Conservation (phyloP, 2,797 vertebrate genomes). For the Remorina albescens region DNA sequence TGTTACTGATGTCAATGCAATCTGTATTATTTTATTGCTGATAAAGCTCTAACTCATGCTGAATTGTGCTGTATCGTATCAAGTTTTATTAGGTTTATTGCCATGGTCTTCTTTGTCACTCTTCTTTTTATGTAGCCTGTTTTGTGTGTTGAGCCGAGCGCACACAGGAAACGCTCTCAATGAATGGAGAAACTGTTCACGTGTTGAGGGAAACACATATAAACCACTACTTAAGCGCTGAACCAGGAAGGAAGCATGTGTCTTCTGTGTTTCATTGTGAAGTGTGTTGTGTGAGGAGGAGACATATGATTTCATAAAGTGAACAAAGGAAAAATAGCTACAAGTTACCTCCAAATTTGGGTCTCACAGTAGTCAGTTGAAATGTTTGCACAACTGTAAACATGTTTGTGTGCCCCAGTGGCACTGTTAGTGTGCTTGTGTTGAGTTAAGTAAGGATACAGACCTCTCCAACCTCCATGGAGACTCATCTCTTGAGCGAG, state of each 20-base stretch:
- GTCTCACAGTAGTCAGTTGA: not conserved
- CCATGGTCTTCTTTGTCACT: not conserved
- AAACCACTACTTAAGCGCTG: constrained; percentile 57
- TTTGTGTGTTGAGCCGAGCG: constrained; percentile 47
- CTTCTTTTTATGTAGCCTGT: constrained; percentile 29
- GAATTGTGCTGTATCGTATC: not conserved
- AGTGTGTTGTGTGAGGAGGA: constrained; percentile 45
- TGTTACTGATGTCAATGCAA: constrained; percentile 27
- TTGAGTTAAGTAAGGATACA: constrained; percentile 52
- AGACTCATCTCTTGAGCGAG: constrained; percentile 70
- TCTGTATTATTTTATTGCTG: constrained; percentile 38
- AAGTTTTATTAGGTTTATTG: constrained; percentile 19
- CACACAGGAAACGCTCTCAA: constrained; percentile 79
- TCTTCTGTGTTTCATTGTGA: constrained; percentile 55
- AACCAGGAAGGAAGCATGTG: constrained; percentile 80
- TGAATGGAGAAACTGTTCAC: constrained; percentile 83
- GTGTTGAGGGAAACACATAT: constrained; percentile 55
- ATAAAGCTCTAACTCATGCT: constrained; percentile 21
- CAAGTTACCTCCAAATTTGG: constrained; percentile 12
- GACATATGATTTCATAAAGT: constrained; percentile 28
- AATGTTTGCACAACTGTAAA: not conserved
- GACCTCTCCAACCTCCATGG: constrained; percentile 66
- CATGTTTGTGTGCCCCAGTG: constrained; percentile 6
- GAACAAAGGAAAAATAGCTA: not conserved
- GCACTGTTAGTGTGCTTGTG: constrained; percentile 42